These are phyloP conservation scores for Montipora foliosa DNA, from an alignment of 64 coral and sea anemone genomes.

Conservation along the genomic window DNA sequence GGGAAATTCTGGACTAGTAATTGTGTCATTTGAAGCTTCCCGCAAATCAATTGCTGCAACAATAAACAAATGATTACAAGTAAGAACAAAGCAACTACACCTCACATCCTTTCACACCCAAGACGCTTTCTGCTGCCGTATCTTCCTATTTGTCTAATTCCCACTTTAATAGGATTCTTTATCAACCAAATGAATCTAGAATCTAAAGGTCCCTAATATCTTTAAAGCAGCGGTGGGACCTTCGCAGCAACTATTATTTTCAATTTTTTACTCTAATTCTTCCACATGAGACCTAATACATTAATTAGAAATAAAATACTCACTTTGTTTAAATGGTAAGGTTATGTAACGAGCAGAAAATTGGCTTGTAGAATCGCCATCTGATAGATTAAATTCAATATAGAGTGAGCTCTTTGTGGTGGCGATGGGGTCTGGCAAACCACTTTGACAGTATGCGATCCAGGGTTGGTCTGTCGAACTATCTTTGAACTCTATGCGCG, in stretches of 20 bases:
- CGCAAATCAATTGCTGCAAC: constrained; percentile 15
- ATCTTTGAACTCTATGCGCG: constrained; percentile 10
- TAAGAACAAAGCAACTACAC: neutral
- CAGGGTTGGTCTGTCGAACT: neutral
- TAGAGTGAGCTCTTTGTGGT: neutral
- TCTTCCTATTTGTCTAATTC: too few relatives aligned
- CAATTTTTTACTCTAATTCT: too few relatives aligned
- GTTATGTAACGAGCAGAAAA: constrained; percentile 19
- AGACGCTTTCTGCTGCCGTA: too few relatives aligned
- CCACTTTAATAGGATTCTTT: too few relatives aligned
- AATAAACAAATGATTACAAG: neutral
- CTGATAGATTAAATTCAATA: neutral
- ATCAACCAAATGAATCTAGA: too few relatives aligned
- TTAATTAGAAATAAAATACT: neutral
- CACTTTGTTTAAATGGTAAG: constrained; percentile 17
- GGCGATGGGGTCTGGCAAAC: neutral
- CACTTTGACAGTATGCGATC: neutral
- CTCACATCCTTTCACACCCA: neutral
- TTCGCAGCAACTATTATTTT: too few relatives aligned
- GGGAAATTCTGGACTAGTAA: constrained; percentile 19
- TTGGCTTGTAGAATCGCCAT: neutral
- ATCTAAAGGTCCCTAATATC: too few relatives aligned
- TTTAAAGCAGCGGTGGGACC: too few relatives aligned
- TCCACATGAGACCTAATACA: too few relatives aligned
- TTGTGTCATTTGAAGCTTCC: neutral